Base-by-base conservation (phyloP, 2,797 vertebrate species). In the Falco concolor region DNA sequence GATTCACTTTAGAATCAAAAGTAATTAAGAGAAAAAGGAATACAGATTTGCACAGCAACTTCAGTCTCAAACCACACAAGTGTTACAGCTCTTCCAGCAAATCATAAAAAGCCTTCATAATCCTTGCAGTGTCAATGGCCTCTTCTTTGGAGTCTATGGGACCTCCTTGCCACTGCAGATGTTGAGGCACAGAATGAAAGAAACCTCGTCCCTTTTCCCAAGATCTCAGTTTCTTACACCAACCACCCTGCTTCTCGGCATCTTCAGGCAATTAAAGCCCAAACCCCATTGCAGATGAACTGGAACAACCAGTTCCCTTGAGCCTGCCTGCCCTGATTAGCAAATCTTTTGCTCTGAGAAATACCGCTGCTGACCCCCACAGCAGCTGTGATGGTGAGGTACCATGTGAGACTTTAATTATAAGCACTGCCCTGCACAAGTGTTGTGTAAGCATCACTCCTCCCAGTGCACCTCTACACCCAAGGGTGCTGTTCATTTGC, bases 21-120 rank as follows among this genome's bases (percentile, higher is more conserved):
- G 22, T 50, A 73, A 90, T 80, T 65, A 76, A 64, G 57, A 78
- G 73, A 27, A 76, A 69, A 86, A 59, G 44, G 22, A 89, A 30
- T 18, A 23, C 19, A 68, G n/a, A 17, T 52, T 59, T 68, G 38
- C 16, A 52, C 32, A 42, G 32, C 0, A 0, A 30, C 38, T 9
- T 57, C 25, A 42, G 15, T 53, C 47, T 76, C 45, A 69, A 76
- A 60, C 10, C 24, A n/a, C 14, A 13, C 11, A 44, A 67, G 38
- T 5, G 5, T 28, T 77, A 65, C 36, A 74, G 17, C 22, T 80
- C 45, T 87, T 75, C 50, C 68, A 56, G 56, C 18, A 72, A 86
- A 90, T 45, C 3, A 68, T 14, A 12, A 68, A 72, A 95, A 87
- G 42, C 32, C 27, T 84, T 84, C 20, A 24, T 52, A 70, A 84